Conservation (phyloP, 2,888 invertebrate genomes). For the Cremastinae sp. region DNA sequence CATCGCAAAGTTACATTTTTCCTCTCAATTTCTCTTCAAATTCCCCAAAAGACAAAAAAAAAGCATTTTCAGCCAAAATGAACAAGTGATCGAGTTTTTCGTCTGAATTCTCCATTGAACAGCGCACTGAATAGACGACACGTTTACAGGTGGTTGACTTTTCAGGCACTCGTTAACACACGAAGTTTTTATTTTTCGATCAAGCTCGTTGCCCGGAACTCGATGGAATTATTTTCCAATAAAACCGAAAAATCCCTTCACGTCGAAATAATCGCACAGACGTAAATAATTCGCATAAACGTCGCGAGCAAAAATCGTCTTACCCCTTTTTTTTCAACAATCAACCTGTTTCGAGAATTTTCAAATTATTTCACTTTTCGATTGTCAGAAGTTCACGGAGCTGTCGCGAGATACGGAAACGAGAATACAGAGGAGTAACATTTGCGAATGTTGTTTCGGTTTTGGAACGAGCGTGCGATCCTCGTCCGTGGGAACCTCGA, state of each 20-base stretch:
- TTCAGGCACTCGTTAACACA: slow-evolving; percentile 41
- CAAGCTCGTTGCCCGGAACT: background rate
- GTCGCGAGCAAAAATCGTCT: no score
- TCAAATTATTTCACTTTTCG: background rate
- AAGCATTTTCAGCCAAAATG: no score
- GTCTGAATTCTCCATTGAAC: no score
- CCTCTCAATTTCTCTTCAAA: no score
- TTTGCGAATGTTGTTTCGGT: slow-evolving; percentile 1
- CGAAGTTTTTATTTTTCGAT: slow-evolving; percentile 32
- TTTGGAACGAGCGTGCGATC: slow-evolving; percentile 38
- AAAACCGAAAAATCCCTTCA: background rate
- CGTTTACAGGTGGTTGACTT: slow-evolving; percentile 67
- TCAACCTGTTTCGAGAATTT: no score
- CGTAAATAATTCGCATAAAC: no score
- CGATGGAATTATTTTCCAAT: no score
- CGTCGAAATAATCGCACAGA: background rate
- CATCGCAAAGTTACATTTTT: no score
- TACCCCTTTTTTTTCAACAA: no score
- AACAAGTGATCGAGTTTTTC: no score
- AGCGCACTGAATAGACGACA: slow-evolving; percentile 7
- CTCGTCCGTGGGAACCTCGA: slow-evolving; percentile 42
- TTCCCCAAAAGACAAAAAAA: no score
- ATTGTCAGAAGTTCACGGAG: background rate
- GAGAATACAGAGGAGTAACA: background rate
- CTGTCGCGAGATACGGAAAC: background rate